Evolutionary conservation across 2,888 invertebrate species (phyloP).

Genomic region (Ferrisia virgata): DNA sequence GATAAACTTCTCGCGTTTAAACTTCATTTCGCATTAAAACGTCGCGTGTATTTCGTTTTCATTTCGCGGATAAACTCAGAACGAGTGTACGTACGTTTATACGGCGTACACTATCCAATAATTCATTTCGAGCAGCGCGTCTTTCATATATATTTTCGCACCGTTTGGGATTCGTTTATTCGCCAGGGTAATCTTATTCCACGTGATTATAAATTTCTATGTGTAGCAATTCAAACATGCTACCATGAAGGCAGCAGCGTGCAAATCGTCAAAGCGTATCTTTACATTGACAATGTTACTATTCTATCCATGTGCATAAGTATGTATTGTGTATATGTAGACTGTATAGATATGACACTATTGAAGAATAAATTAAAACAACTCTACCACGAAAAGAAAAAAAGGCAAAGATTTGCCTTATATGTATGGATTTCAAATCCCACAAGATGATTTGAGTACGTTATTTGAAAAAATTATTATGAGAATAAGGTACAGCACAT

Average conservation of each 20-base stretch:
- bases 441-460: background rate
- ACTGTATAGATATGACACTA: background rate
- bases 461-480: background rate
- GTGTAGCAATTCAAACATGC: conserved; percentile 14
- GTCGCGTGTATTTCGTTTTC: conserved; percentile 12
- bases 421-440: background rate
- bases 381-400: background rate
- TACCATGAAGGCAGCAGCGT: background rate
- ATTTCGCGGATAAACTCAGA: background rate
- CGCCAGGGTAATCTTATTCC: conserved; percentile 14
- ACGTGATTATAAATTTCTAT: conserved; percentile 9
- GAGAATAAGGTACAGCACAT: no score
- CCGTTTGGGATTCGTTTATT: conserved; percentile 17
- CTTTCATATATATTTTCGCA: conserved; percentile 14
- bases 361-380: background rate
- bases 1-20: conserved; percentile 14
- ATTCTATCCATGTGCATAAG: no score
- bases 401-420: background rate
- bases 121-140: conserved; percentile 5
- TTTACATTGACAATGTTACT: background rate
- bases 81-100: background rate
- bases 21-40: conserved; percentile 15
- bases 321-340: no score
- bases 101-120: background rate
- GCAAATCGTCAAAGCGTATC: conserved; percentile 17